Evolutionary conservation across 2,888 invertebrate species (phyloP), one percentile per base, ranked within the genome.

Genomic region (Tinea semifulvella): DNA sequence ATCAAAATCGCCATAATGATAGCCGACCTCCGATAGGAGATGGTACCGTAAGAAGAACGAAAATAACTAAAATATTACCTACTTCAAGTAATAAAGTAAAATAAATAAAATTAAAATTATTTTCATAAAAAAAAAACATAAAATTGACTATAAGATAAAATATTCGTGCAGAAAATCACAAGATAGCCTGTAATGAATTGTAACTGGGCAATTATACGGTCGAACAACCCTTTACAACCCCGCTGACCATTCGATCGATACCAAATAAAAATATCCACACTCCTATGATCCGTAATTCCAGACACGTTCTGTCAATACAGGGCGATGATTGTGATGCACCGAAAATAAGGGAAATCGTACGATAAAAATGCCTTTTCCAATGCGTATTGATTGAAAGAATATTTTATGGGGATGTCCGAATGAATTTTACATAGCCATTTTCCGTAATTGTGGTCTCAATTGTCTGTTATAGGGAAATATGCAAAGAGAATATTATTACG

Each of bases 241-340:
- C 44, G 48, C 53, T 54, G 56, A 51, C 60, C 59, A 57, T 45
- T 40, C 60, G 65, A 67, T 76, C 76, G 69, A 73, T 70, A 58
- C 64, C 60, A 61, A 70, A 77, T 74, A 76, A 76, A 79, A 79
- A 77, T 75, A 68, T 65, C 69, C 64, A 16, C 58, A n/a, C n/a
- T n/a, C n/a, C n/a, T n/a, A n/a, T n/a, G 69, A 73, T 72, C 69
- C 65, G 71, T 27, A 50, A 80, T 75, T 77, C 79, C 53, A 58
- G 49, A 66, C 79, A 79, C 79, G 79, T 79, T 69, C 64, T 61
- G 76, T 73, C 77, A 76, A 79, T 79, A 77, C 68, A 73, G 66
- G 67, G 69, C 67, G 75, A 75, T 73, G 72, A 79, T 77, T 75
- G 76, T 69, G 73, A 74, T 75, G 74, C 76, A 71, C 69, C 68